A percentile compares a stretch with the other conserved stretches of the same genome.
These are phyloP conservation scores for Thunnus maccoyii DNA, from an alignment of 2,113 vertebrate species.

Conservation along the genomic window DNA sequence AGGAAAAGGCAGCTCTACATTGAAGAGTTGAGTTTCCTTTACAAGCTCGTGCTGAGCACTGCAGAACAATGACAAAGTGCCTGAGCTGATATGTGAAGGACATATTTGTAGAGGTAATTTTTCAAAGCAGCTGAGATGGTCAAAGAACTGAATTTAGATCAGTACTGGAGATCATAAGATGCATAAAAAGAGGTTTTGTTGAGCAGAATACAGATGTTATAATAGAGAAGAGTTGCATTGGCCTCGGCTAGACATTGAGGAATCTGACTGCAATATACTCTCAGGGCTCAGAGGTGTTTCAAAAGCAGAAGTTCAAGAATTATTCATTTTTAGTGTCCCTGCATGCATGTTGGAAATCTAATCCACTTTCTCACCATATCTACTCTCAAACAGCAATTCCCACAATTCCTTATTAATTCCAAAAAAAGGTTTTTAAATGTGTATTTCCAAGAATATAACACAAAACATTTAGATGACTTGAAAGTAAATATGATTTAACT, in stretches of 20 bases:
- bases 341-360: neutral
- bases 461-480: neutral
- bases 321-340: neutral
- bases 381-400: neutral
- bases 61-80: constrained; percentile 41
- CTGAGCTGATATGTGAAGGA: constrained; percentile 30
- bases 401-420: neutral
- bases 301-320: neutral
- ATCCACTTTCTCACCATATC: neutral
- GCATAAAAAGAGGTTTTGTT: constrained; percentile 4
- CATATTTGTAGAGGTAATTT: constrained; percentile 17
- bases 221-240: neutral
- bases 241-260: constrained; percentile 10
- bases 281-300: neutral
- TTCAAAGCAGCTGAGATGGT: constrained; percentile 31
- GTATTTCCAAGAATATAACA: neutral
- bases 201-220: neutral
- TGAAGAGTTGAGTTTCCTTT: constrained; percentile 3
- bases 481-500: neutral
- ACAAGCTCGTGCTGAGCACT: constrained; percentile 4
- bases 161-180: neutral
- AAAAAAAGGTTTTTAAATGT: neutral
- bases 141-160: constrained; percentile 48
- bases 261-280: constrained; percentile 12
- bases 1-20: constrained; percentile 6